Base-by-base conservation (phyloP, 2,113 vertebrate genomes). In the Megatriorchis doriae region DNA sequence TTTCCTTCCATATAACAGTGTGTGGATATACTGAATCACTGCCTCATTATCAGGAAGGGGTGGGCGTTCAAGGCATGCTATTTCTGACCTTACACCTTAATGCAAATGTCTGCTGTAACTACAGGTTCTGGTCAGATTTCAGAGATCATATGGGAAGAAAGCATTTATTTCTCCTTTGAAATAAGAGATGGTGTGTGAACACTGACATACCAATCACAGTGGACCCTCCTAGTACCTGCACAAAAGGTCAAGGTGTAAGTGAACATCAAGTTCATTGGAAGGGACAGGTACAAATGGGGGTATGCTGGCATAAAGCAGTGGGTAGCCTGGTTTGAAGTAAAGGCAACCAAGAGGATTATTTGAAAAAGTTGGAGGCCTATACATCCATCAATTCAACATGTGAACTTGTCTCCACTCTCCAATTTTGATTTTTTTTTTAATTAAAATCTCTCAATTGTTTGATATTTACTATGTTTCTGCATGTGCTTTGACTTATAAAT, bases 1-100 rank as follows among this genome's bases (percentile, higher is more conserved):
- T 90, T 95, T 66, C 34, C 17, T 72, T 90, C 59, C 32, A 19
- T 40, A 5, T 34, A 17, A 13, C 29, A 73, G 29, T 9, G 26
- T 48, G n/a, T 74, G 55, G 27, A 71, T 67, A 31, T 63, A 52
- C 17, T 55, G 90, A 92, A 32, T 63, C 84, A 70, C 6, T 86
- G 50, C 29, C 36, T 56, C 26, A 2, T 38, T 75, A 50, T 59
- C 59, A 67, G 83, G 53, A 88, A 68, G 48, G 4, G 9, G 8
- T 48, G 27, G 13, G 8, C 7, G 6, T 53, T 68, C 26, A 68
- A 55, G 45, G 14, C 25, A 9, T 0, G 0, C 29, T 72, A 9
- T 43, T 88, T 82, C n/a, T 81, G 52, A 62, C 59, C 26, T 62
- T 50, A 10, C 1, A 27, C 22, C 7, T 71, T 52, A 27, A 3